A percentile compares a stretch with the other conserved stretches of the same genome.
Evolutionary conservation across 2,113 vertebrate genomes (phyloP).

Genomic region (Cavia aperea): DNA sequence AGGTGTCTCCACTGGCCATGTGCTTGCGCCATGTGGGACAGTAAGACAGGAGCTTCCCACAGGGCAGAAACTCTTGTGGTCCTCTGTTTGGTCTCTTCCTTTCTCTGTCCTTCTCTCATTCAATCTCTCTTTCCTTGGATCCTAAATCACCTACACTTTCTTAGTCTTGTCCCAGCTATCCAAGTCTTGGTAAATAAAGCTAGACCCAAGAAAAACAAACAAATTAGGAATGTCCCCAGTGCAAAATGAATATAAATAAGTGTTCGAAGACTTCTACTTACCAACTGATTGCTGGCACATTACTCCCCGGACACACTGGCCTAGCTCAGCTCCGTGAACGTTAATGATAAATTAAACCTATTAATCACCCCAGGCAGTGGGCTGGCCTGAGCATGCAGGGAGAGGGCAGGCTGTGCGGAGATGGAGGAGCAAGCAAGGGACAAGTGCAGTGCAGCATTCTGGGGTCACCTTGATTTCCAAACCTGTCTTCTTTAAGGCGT

Average conservation of each 20-base stretch:
- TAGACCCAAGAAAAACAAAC: conserved; percentile 47
- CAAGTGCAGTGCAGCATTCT: not conserved
- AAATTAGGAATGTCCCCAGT: conserved; percentile 41
- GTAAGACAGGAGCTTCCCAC: no score
- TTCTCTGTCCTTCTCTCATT: not conserved
- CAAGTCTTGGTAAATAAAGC: not conserved
- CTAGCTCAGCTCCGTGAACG: not conserved
- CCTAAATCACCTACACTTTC: not conserved
- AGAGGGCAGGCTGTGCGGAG: not conserved
- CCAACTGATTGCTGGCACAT: not conserved
- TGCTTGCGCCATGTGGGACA: not conserved
- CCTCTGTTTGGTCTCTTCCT: not conserved
- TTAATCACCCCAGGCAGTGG: conserved; percentile 55
- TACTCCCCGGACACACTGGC: not conserved
- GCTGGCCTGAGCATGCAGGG: not conserved
- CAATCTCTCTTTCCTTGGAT: not conserved
- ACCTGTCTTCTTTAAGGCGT: not conserved
- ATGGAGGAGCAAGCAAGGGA: not conserved
- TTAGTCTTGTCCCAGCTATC: not conserved
- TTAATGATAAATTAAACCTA: conserved; percentile 64
- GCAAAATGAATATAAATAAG: conserved; percentile 55
- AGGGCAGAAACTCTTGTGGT: not conserved
- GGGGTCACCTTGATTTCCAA: not conserved
- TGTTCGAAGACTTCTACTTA: not conserved
- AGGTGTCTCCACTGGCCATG: accelerated